Evolutionary conservation across 2,888 invertebrate genomes (phyloP).

Genomic region (Dicranocentrus wangi): DNA sequence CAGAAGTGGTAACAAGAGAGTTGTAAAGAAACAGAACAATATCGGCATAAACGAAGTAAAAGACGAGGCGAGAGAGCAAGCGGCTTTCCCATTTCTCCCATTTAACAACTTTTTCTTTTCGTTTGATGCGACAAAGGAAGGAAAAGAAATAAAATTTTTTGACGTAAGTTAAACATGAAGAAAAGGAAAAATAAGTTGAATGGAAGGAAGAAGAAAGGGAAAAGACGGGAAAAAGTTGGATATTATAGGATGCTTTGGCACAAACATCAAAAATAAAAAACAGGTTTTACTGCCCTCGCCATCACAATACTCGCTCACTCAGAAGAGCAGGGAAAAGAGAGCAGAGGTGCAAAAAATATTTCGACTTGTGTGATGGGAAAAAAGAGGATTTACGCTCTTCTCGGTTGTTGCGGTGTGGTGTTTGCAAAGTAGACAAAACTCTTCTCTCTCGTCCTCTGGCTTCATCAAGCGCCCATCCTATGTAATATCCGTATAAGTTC

Average conservation of each 20-base stretch:
- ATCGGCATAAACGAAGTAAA: conserved; percentile 19
- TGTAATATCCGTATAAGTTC: background rate
- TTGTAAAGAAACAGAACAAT: conserved; percentile 6
- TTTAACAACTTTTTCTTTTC: conserved; percentile 12
- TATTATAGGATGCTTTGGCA: conserved; percentile 16
- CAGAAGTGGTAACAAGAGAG: conserved; percentile 1
- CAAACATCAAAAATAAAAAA: conserved; percentile 9
- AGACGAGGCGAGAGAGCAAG: background rate
- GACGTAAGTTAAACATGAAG: conserved; percentile 26
- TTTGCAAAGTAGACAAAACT: background rate
- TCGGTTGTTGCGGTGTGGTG: background rate
- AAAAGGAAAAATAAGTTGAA: conserved; percentile 9
- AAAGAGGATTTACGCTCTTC: conserved; percentile 32
- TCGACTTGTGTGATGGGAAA: background rate
- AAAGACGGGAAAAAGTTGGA: conserved; percentile 15
- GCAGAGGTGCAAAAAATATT: conserved; percentile 35
- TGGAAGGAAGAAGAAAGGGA: background rate
- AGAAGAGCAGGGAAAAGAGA: background rate
- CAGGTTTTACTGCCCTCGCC: background rate
- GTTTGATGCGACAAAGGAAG: conserved; percentile 11
- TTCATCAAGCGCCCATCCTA: background rate
- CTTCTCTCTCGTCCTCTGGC: background rate
- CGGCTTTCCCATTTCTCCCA: background rate
- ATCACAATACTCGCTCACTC: background rate
- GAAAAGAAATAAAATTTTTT: conserved; percentile 20